phyloP scores from a whole-genome alignment of 2,797 vertebrate genomes.

The Oreortyx pictus region DNA sequence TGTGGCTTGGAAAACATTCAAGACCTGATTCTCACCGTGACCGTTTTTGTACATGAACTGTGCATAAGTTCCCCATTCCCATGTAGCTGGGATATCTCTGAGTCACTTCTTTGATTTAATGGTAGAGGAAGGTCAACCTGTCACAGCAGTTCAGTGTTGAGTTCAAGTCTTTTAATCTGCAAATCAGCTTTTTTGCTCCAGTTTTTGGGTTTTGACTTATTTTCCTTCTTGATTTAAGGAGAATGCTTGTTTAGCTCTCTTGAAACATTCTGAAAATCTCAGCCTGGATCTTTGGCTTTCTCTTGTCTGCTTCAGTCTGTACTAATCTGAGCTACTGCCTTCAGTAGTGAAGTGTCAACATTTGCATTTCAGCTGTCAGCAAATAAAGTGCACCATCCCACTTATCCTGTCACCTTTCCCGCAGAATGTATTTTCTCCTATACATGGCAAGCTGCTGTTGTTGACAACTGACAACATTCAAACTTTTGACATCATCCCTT shows the following conservation, averaged over 20 bases:
- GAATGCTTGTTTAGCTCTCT: neutral
- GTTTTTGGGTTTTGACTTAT: neutral
- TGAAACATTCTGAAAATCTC: conserved; percentile 11
- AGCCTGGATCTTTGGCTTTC: neutral
- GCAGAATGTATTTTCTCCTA: neutral
- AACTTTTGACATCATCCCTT: neutral
- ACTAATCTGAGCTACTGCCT: neutral
- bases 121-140: neutral
- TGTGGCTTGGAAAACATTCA: neutral
- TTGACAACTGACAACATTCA: neutral
- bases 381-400: neutral
- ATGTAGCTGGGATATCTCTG: neutral
- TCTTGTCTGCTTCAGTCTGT: neutral
- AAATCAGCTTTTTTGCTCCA: neutral
- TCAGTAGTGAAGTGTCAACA: neutral
- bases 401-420: neutral
- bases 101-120: neutral
- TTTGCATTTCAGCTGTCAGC: neutral
- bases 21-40: neutral
- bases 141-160: neutral
- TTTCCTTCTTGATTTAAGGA: neutral
- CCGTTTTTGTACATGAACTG: neutral
- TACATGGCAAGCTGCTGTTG: neutral
- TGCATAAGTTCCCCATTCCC: neutral
- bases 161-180: neutral